Percentiles rank a stretch among this genome's conserved stretches.
These are phyloP conservation scores for Eurypyga helias DNA, from an alignment of 2,113 vertebrate species.

Conservation along the genomic window DNA sequence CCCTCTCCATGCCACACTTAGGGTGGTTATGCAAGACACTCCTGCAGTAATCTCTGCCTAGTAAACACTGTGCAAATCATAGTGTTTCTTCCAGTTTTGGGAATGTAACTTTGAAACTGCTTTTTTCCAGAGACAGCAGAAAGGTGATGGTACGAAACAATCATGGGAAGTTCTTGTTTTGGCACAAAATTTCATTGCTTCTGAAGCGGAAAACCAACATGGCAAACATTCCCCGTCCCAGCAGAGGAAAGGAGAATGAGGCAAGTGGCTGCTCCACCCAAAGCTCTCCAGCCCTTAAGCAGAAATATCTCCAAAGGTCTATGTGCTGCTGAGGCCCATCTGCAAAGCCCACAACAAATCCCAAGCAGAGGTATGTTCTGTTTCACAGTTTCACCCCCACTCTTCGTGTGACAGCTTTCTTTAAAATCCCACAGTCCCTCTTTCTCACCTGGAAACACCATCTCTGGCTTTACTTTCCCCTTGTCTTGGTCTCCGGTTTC, in stretches of 20 bases:
- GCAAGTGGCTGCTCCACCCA: background rate
- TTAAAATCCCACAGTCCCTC: background rate
- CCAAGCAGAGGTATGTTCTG: background rate
- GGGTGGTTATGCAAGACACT: background rate
- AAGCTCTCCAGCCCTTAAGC: background rate
- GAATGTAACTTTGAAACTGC: background rate
- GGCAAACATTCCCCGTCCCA: background rate
- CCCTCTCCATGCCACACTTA: background rate
- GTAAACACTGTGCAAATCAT: background rate
- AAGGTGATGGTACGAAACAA: background rate
- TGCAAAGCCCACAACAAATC: background rate
- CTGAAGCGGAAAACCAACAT: background rate
- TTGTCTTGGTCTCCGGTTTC: background rate
- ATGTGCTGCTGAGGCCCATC: background rate
- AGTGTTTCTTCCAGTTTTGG: background rate
- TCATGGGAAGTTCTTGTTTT: background rate
- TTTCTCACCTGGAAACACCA: conserved; percentile 12
- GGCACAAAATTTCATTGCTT: background rate
- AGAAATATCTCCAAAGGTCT: background rate
- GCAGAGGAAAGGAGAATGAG: background rate
- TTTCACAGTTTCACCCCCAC: background rate
- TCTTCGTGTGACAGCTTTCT: background rate
- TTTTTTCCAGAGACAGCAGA: background rate
- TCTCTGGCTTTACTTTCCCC: background rate
- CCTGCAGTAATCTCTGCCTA: background rate